phyloP scores from a whole-genome alignment of 2,888 invertebrate genomes.

The Autographa pulchrina region DNA sequence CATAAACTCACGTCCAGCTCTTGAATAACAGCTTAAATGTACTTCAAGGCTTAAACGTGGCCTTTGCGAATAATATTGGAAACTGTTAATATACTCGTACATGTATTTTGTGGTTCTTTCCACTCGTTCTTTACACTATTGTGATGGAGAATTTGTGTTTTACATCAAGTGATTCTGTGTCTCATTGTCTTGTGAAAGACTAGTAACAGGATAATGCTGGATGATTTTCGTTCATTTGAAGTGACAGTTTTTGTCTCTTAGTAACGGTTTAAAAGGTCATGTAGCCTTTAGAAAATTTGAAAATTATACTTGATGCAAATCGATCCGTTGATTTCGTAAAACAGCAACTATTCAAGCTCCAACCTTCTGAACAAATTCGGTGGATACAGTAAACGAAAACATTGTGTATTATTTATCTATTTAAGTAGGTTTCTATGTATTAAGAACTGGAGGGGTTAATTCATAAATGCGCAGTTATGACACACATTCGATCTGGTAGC shows the following conservation, averaged over 20 bases:
- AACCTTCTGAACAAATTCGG: background rate
- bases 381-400: background rate
- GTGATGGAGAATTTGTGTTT: background rate
- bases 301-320: too few species aligned
- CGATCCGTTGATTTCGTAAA: too few species aligned
- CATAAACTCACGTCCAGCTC: conserved; percentile 63
- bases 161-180: background rate
- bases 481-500: background rate
- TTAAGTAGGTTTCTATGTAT: too few species aligned
- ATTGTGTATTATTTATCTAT: too few species aligned
- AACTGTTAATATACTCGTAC: conserved; percentile 42
- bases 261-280: too few species aligned
- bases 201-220: too few species aligned
- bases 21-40: conserved; percentile 54
- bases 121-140: conserved; percentile 7
- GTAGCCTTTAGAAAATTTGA: too few species aligned
- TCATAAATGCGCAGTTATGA: background rate
- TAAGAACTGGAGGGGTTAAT: background rate
- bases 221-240: too few species aligned
- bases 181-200: background rate
- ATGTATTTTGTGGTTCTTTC: conserved; percentile 23
- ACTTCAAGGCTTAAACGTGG: conserved; percentile 52
- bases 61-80: conserved; percentile 72
- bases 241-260: too few species aligned
- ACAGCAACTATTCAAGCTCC: too few species aligned